Evolutionary conservation across 2,888 invertebrate species (phyloP).

Genomic region (Amiota communis): DNA sequence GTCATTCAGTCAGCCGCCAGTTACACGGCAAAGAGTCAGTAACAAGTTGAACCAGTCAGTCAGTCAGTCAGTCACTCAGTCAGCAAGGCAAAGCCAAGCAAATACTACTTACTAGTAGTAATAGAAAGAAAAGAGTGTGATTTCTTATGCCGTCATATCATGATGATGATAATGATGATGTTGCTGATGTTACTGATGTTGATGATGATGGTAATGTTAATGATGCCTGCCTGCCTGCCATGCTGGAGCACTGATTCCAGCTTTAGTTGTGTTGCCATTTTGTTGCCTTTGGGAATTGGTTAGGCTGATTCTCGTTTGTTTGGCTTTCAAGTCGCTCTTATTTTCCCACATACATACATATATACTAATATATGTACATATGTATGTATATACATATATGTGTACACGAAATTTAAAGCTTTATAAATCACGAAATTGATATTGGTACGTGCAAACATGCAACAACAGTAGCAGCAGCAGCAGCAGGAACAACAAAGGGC

Average conservation of each 20-base stretch:
- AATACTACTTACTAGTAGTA: too few relatives aligned
- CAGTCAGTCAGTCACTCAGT: neutral
- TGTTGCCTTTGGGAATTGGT: conserved; percentile 22
- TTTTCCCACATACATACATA: conserved; percentile 13
- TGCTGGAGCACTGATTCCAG: neutral
- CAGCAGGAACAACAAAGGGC: too few relatives aligned
- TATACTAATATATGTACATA: conserved; percentile 1
- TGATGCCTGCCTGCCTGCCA: too few relatives aligned
- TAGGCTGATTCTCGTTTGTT: conserved; percentile 10
- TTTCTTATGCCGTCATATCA: too few relatives aligned
- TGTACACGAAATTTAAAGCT: conserved; percentile 27
- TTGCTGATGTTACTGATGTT: too few relatives aligned
- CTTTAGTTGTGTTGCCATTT: too few relatives aligned
- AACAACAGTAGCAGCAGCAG: too few relatives aligned
- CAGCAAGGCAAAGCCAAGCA: neutral
- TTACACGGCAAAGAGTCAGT: neutral
- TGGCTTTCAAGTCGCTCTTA: neutral
- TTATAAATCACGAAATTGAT: conserved; percentile 56
- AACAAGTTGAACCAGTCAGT: conserved; percentile 8
- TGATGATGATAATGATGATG: too few relatives aligned
- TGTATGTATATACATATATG: neutral
- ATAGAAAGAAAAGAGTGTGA: too few relatives aligned
- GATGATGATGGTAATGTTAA: too few relatives aligned
- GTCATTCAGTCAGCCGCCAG: neutral
- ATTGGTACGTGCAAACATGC: conserved; percentile 59